These are phyloP conservation scores for Calyptomena viridis DNA, from an alignment of 2,113 vertebrate species.

Conservation along the genomic window DNA sequence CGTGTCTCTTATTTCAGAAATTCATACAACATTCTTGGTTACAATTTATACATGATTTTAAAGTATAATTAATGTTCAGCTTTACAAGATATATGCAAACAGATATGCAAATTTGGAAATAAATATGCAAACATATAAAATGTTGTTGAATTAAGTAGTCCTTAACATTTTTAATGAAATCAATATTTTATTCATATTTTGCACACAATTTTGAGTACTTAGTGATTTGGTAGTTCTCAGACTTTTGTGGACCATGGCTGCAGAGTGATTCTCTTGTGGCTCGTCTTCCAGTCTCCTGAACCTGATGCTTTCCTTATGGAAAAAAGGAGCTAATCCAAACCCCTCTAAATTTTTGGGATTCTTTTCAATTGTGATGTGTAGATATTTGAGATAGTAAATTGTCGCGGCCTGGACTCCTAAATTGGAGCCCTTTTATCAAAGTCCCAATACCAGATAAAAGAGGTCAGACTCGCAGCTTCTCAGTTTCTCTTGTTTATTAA, in stretches of 20 bases:
- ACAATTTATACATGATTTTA: constrained; percentile 84
- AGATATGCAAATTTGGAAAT: constrained; percentile 84
- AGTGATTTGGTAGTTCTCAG: constrained; percentile 65
- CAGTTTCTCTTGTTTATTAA: too few relatives aligned
- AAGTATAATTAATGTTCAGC: constrained; percentile 84
- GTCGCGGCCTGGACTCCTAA: too few relatives aligned
- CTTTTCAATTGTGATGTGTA: not conserved
- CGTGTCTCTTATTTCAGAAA: constrained; percentile 74
- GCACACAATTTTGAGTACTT: constrained; percentile 76
- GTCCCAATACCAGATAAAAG: too few relatives aligned
- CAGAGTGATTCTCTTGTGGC: not conserved
- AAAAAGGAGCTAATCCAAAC: not conserved
- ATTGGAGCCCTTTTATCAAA: too few relatives aligned
- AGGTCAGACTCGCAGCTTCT: too few relatives aligned
- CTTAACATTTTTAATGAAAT: constrained; percentile 88
- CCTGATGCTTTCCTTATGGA: not conserved
- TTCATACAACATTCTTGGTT: constrained; percentile 82
- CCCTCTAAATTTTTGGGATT: not conserved
- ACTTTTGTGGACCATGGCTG: not conserved
- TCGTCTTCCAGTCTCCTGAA: not conserved
- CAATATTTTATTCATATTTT: constrained; percentile 87
- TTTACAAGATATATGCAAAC: constrained; percentile 87
- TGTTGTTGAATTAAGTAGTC: constrained; percentile 84
- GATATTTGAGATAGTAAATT: not conserved
- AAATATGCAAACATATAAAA: constrained; percentile 89